phyloP scores from a whole-genome alignment of 2,113 vertebrate genomes.

The Meles meles region DNA sequence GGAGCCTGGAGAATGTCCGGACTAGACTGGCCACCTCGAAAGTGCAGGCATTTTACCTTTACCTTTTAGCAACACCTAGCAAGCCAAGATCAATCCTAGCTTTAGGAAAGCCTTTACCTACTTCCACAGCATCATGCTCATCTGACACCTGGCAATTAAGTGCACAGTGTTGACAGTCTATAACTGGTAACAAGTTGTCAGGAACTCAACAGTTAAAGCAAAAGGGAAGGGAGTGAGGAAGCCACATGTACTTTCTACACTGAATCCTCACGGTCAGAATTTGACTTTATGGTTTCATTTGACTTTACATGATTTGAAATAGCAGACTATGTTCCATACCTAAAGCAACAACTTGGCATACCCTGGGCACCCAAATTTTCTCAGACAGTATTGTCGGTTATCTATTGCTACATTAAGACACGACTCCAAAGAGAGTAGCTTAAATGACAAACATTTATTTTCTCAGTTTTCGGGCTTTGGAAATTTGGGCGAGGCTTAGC shows the following conservation, averaged over 20 bases:
- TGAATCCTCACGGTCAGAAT: slow-evolving; percentile 1
- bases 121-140: not conserved
- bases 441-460: not conserved
- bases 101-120: not conserved
- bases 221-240: not conserved
- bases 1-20: not conserved
- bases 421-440: not conserved
- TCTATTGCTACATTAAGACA: not conserved
- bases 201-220: not conserved
- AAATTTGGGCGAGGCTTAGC: not conserved
- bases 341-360: not conserved
- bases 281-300: not conserved
- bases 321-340: not conserved
- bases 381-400: not conserved
- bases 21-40: not conserved
- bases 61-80: not conserved
- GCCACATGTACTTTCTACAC: not conserved
- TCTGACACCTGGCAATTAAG: not conserved
- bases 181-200: not conserved
- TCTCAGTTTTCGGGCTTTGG: not conserved
- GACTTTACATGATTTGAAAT: not conserved
- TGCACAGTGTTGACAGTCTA: not conserved
- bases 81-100: not conserved
- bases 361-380: not conserved
- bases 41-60: not conserved